phyloP scores from a whole-genome alignment of 30 jellyfish, hydroid and myxozoan genomes.

The Hydractinia echinata region DNA sequence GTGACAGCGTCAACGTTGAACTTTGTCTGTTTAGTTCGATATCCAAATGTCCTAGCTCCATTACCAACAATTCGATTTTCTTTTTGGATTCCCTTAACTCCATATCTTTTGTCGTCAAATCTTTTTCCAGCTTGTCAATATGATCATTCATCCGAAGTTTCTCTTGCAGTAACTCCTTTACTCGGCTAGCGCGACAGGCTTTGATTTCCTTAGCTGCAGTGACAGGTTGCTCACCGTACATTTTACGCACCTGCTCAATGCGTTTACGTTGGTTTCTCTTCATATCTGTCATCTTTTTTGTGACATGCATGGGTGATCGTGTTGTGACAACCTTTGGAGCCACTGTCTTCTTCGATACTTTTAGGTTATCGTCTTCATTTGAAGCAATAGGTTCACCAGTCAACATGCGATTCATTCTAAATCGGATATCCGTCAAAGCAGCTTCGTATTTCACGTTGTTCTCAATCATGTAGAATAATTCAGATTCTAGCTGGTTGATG shows the following conservation, averaged over 20 bases:
- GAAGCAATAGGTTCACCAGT: neutral
- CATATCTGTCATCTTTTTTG: constrained; percentile 22
- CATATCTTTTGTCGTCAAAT: constrained; percentile 19
- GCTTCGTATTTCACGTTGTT: constrained; percentile 65
- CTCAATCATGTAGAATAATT: constrained; percentile 78
- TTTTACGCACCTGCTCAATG: constrained; percentile 19
- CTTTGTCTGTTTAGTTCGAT: neutral
- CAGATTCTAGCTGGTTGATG: constrained; percentile 70
- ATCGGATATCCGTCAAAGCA: constrained; percentile 42
- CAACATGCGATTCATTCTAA: neutral
- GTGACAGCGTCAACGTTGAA: neutral
- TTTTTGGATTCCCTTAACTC: constrained; percentile 11
- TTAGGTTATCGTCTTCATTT: neutral
- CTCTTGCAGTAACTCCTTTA: constrained; percentile 36
- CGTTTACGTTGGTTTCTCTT: constrained; percentile 24
- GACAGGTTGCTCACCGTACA: constrained; percentile 18
- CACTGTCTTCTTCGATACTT: neutral
- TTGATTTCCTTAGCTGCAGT: constrained; percentile 31
- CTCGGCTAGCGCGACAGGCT: constrained; percentile 34
- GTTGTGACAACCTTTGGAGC: constrained; percentile 4
- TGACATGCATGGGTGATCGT: constrained; percentile 22
- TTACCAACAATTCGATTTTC: constrained; percentile 21
- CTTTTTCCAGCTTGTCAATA: constrained; percentile 9
- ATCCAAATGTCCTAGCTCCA: constrained; percentile 30
- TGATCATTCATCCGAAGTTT: constrained; percentile 16